A percentile compares a stretch with the other conserved stretches of the same genome.
These are phyloP conservation scores for Lophotis ruficrista DNA, from an alignment of 2,113 vertebrate species.

Conservation along the genomic window DNA sequence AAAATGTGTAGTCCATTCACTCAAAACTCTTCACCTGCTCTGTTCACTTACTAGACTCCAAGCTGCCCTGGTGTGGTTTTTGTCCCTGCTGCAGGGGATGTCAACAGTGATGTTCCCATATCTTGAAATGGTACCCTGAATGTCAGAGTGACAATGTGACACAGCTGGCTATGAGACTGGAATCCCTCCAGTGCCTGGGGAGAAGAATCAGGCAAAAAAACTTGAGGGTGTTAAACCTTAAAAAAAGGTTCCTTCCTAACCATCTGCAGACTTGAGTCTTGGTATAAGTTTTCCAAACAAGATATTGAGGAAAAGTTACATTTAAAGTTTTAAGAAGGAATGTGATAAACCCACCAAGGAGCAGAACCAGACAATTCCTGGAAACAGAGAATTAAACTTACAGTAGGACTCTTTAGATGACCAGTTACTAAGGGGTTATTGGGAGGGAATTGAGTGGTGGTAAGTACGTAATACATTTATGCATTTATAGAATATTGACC, in stretches of 20 bases:
- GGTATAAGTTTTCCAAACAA: background rate
- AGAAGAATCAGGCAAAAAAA: background rate
- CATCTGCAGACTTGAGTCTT: background rate
- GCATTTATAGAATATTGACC: background rate
- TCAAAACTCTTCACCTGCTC: background rate
- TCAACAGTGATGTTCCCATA: background rate
- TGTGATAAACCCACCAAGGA: background rate
- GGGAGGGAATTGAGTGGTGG: background rate
- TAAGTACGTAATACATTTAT: background rate
- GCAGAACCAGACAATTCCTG: background rate
- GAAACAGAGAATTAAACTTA: background rate
- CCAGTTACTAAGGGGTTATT: background rate
- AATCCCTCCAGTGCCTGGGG: background rate
- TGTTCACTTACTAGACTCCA: background rate
- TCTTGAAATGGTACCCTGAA: background rate
- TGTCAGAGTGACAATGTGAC: background rate
- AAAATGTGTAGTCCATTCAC: rapidly evolving
- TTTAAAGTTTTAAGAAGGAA: background rate
- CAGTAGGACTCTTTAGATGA: background rate
- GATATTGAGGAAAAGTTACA: background rate
- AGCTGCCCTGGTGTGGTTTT: background rate
- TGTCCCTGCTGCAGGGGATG: background rate
- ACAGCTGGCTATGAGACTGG: background rate
- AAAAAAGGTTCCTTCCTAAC: background rate
- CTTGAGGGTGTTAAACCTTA: background rate